Evolutionary conservation across 2,797 vertebrate species (phyloP).

Genomic region (Moxostoma hubbsi): DNA sequence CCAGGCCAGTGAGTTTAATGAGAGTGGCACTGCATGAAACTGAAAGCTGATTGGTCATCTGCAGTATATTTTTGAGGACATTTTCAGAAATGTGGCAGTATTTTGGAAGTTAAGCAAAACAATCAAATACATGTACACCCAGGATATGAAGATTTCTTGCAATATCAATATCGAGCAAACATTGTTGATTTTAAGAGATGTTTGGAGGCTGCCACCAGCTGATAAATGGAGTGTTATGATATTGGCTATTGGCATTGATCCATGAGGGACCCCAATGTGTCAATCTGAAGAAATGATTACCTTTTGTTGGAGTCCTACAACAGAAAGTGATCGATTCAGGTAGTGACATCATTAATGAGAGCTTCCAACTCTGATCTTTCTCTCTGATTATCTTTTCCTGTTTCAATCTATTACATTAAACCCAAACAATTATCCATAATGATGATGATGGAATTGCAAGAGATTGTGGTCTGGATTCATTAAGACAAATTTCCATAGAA

Average conservation of each 20-base stretch:
- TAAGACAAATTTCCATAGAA: slow-evolving; percentile 26
- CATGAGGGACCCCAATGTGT: slow-evolving; percentile 39
- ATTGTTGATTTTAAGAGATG: neutral
- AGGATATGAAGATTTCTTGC: neutral
- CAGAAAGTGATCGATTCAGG: slow-evolving; percentile 55
- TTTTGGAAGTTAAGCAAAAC: slow-evolving; percentile 1
- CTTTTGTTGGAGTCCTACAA: slow-evolving; percentile 43
- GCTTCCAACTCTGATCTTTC: slow-evolving; percentile 11
- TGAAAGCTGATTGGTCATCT: too few relatives aligned
- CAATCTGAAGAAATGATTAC: slow-evolving; percentile 41
- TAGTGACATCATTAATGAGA: slow-evolving; percentile 64
- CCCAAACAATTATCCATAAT: slow-evolving; percentile 17
- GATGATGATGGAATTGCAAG: slow-evolving; percentile 24
- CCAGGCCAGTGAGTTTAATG: slow-evolving; percentile 33
- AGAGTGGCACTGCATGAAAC: neutral
- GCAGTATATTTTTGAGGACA: neutral
- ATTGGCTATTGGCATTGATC: slow-evolving; percentile 66
- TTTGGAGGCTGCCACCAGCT: slow-evolving; percentile 9
- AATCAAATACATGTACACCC: slow-evolving; percentile 8
- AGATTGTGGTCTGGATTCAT: slow-evolving; percentile 29
- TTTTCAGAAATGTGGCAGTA: neutral
- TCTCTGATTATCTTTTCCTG: neutral
- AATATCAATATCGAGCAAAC: slow-evolving; percentile 5
- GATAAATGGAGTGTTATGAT: slow-evolving; percentile 26
- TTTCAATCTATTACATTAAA: slow-evolving; percentile 17